Evolutionary conservation across 2,113 vertebrate species (phyloP), one percentile per base, ranked within the genome.

Genomic region (Chitala chitala): DNA sequence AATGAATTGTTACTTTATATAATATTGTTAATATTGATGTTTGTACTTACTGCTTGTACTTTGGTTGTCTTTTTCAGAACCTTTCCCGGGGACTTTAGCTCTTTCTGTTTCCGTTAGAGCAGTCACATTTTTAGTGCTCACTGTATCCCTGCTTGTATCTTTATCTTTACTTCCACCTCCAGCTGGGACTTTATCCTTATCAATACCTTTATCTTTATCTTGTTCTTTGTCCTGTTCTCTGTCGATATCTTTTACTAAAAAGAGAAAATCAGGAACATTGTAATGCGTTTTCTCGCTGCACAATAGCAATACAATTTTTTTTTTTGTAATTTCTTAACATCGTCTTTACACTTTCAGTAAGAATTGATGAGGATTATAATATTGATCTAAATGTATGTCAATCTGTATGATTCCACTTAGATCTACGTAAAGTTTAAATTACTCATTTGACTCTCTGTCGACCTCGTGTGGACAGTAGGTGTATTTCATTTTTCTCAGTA

Each of bases 231-330:
- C 79, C 46, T 83, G 78, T 64, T 83, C 78, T 33, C 76, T 75
- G 22, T 88, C 82, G 1, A 85, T 83, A 38, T 87, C 86, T 73
- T 86, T 85, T 36, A 89, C 89, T 92, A 84, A 31, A 76, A 77
- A n/a, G 69, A 51, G 75, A 1, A 72, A 29, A 73, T 9, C 3
- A 46, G 56, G 38, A 69, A 63, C 7, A n/a, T n/a, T n/a, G n/a
- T n/a, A n/a, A n/a, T n/a, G n/a, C n/a, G n/a, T n/a, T n/a, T n/a
- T n/a, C n/a, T n/a, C n/a, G n/a, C n/a, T n/a, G n/a, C n/a, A n/a
- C n/a, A n/a, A n/a, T n/a, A n/a, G n/a, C n/a, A n/a, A n/a, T n/a
- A n/a, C n/a, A n/a, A n/a, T n/a, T n/a, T n/a, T n/a, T n/a, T n/a
- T n/a, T n/a, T n/a, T n/a, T n/a, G n/a, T n/a, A n/a, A n/a, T n/a